Base-by-base conservation (phyloP, 1,140 invertebrate genomes). In the Atopsyche davidsoni region DNA sequence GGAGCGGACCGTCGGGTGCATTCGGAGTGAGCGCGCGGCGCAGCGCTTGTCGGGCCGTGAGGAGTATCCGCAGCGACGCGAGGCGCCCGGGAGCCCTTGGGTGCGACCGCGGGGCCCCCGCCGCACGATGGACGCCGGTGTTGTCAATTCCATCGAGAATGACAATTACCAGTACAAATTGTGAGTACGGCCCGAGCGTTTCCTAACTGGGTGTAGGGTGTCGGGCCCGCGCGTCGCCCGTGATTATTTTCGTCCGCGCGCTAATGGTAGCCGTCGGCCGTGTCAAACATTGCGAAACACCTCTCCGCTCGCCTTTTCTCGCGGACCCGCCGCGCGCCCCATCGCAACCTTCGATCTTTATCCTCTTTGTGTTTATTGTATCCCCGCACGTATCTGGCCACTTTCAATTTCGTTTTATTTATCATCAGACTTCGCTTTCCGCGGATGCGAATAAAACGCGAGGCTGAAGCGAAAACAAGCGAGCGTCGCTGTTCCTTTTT, bases 11-110 rank as follows among this genome's bases (percentile, higher is more conserved):
- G 60, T 60, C 68, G 66, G 62, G 64, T 63, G 67, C 65, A 67
- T 66, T 67, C 60, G 59, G 62, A 65, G 68, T 72, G 68, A 70
- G 66, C 68, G 69, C 62, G 62, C 64, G 68, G 62, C 64, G 68
- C 65, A 66, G 67, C 64, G 67, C 63, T 68, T 67, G 68, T 68
- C 66, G 67, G 18, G 24, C 34, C 23, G 46, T 34, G 36, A 40
- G 22, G 45, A 39, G 38, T 22, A 23, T n/a, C 13, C 47, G 47
- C 34, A 21, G 28, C 42, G 24, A 35, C 28, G 45, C 45, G 47
- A 43, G 41, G 10, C 28, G 25, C 23, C 13, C n/a, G 19, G 14
- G 48, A 44, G 42, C 39, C n/a, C 39, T 23, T 35, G 48, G 43
- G 51, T 28, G 51, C 43, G 41, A 39, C 39, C 51, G 43, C 38